Conservation (phyloP, 1,140 invertebrate genomes). For the Rhizoglyphus robini region DNA sequence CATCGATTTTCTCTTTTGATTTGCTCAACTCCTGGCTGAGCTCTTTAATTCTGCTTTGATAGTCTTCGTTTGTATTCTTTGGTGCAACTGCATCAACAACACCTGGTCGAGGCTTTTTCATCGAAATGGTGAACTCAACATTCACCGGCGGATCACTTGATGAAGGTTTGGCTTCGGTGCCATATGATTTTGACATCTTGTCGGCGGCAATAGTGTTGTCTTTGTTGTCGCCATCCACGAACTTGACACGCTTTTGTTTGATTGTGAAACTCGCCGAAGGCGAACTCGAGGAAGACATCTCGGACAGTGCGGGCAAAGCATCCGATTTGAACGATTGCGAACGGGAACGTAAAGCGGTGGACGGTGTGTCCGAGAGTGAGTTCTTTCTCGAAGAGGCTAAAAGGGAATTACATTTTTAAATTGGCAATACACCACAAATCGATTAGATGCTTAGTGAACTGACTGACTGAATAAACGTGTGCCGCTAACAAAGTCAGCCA, state of each 20-base stretch:
- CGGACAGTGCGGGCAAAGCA: background rate
- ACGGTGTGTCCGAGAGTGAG: background rate
- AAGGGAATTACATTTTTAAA: background rate
- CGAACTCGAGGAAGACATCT: background rate
- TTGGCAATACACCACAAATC: background rate
- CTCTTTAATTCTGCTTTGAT: constrained; percentile 22
- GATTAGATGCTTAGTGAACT: too few species aligned
- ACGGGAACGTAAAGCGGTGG: background rate
- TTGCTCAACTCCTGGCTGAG: constrained; percentile 25
- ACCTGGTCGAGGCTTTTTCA: constrained; percentile 25
- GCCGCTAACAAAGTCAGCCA: too few species aligned
- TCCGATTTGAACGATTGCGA: background rate
- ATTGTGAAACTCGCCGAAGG: constrained; percentile 5
- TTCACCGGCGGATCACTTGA: too few species aligned
- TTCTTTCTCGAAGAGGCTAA: background rate
- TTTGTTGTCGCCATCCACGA: background rate
- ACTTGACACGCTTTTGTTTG: constrained; percentile 1
- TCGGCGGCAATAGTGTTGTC: constrained; percentile 23
- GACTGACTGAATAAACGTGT: too few species aligned
- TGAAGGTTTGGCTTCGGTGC: background rate
- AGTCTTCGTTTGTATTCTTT: constrained; percentile 31
- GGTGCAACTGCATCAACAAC: constrained; percentile 44
- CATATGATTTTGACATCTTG: constrained; percentile 26
- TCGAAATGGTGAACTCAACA: constrained; percentile 36
- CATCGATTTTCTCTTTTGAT: constrained; percentile 33